phyloP scores from a whole-genome alignment of 2,888 invertebrate species.

The Apotomis turbidana region DNA sequence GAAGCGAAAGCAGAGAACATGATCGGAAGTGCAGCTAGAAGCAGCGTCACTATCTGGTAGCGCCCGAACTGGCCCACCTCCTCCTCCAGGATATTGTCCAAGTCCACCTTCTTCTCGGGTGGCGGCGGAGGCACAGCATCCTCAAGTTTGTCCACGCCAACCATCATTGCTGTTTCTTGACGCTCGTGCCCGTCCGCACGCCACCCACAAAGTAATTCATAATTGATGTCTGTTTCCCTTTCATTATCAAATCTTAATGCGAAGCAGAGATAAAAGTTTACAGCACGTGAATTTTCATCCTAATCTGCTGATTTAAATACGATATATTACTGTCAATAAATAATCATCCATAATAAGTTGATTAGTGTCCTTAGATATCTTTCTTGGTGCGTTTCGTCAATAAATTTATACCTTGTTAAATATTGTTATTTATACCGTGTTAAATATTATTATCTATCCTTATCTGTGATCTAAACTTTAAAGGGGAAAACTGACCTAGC shows the following conservation, averaged over 20 bases:
- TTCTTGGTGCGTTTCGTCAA: no score
- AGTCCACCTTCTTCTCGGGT: conserved; percentile 52
- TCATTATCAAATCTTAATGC: conserved; percentile 6
- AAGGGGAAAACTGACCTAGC: no score
- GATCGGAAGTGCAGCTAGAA: conserved; percentile 69
- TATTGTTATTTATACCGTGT: no score
- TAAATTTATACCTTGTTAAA: no score
- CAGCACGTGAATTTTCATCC: neutral
- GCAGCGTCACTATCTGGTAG: conserved; percentile 69
- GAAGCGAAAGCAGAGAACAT: conserved; percentile 76
- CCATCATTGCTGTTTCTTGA: neutral
- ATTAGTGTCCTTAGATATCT: no score
- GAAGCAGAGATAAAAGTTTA: conserved; percentile 9
- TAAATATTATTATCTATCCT: no score
- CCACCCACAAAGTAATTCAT: neutral
- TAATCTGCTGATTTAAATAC: neutral
- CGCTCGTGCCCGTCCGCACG: neutral
- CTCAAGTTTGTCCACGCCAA: conserved; percentile 11
- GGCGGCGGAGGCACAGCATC: neutral
- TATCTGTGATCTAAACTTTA: neutral
- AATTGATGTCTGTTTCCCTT: neutral
- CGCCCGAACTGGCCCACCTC: conserved; percentile 75
- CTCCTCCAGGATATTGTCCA: conserved; percentile 68
- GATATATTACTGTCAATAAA: conserved; percentile 12
- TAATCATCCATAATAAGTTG: neutral